Conservation (phyloP, 1,140 invertebrate species). For the Caenorhabditis inopinata region DNA sequence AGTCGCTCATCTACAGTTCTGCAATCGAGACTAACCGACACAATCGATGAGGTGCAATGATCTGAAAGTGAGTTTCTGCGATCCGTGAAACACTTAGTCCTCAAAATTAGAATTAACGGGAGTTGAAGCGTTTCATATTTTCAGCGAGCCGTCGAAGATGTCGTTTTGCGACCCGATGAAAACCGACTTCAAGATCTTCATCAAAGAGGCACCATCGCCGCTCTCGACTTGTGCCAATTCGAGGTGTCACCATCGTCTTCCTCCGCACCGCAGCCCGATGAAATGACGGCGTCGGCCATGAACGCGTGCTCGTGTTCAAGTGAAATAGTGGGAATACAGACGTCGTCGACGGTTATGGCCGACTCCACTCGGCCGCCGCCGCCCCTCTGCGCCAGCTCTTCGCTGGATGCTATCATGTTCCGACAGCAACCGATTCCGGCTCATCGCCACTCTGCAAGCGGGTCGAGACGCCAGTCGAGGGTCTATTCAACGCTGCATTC, state of each 20-base stretch:
- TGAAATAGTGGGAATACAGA: constrained; percentile 35
- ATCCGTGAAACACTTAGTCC: no score
- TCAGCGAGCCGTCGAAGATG: constrained; percentile 48
- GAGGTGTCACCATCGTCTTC: neutral
- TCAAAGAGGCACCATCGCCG: constrained; percentile 46
- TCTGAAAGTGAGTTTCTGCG: no score
- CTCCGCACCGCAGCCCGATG: neutral
- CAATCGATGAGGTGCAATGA: no score
- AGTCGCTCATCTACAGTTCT: no score
- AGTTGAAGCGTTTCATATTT: neutral
- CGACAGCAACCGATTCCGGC: neutral
- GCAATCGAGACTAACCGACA: no score
- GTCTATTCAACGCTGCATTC: constrained; percentile 39
- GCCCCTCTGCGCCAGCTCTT: constrained; percentile 40
- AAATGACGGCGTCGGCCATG: constrained; percentile 36
- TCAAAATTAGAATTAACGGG: no score
- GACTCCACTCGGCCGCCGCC: constrained; percentile 36
- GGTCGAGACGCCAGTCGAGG: constrained; percentile 40
- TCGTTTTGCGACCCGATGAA: constrained; percentile 47
- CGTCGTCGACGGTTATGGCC: constrained; percentile 14
- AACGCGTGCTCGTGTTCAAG: constrained; percentile 46
- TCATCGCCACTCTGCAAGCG: constrained; percentile 39
- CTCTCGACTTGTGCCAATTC: constrained; percentile 47
- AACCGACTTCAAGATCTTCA: constrained; percentile 37
- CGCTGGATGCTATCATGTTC: constrained; percentile 39